phyloP scores from a whole-genome alignment of 2,113 vertebrate genomes.

The Toxotes chatareus region DNA sequence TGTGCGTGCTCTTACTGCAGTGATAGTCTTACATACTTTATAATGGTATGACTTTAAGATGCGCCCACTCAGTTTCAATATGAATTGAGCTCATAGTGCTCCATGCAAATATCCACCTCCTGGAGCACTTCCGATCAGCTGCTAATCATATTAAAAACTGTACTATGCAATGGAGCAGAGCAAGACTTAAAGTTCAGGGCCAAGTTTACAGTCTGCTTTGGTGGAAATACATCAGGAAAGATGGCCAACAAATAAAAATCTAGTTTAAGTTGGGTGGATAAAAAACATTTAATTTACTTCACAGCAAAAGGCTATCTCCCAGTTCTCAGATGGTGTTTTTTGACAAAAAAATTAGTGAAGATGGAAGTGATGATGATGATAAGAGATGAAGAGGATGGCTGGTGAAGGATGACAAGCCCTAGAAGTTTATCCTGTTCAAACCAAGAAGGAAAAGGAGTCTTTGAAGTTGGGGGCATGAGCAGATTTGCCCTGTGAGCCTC shows the following conservation, averaged over 20 bases:
- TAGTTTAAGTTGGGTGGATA: background rate
- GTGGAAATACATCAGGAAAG: conserved; percentile 2
- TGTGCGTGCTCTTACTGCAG: too few species aligned
- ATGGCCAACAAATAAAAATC: conserved; percentile 15
- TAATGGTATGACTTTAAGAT: too few species aligned
- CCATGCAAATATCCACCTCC: background rate
- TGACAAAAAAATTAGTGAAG: background rate
- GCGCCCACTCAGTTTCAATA: too few species aligned
- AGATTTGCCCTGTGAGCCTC: conserved; percentile 5
- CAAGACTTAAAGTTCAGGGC: too few species aligned
- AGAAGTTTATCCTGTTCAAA: conserved; percentile 34
- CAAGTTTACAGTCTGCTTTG: too few species aligned
- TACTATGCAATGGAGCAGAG: too few species aligned
- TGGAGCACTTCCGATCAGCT: background rate
- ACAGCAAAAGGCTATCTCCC: background rate
- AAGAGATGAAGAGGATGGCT: background rate
- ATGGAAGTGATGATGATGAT: conserved; percentile 5
- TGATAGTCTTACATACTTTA: too few species aligned
- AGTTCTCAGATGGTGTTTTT: background rate
- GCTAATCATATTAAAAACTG: background rate
- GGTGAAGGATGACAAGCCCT: conserved; percentile 26
- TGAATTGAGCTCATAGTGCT: background rate
- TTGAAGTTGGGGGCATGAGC: conserved; percentile 29
- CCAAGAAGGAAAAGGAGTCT: background rate
- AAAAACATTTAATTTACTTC: conserved; percentile 5